phyloP scores from a whole-genome alignment of 92 coral and sea anemone species.

The Paragorgia papillata region DNA sequence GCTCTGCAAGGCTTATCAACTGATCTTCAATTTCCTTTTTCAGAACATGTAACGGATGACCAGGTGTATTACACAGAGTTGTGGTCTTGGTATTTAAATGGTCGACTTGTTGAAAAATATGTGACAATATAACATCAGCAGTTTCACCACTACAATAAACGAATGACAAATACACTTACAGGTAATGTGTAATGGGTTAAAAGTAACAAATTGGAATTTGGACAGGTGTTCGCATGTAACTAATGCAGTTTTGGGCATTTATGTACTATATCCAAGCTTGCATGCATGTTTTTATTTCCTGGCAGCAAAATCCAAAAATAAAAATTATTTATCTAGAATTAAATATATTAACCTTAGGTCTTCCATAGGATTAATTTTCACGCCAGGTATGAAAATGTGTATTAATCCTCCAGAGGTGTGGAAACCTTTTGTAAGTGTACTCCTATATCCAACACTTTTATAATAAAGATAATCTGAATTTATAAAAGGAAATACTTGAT shows the following conservation, averaged over 20 bases:
- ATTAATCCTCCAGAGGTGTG: constrained; percentile 80
- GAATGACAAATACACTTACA: too few relatives aligned
- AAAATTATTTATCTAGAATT: too few relatives aligned
- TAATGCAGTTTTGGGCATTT: too few relatives aligned
- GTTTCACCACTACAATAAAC: constrained; percentile 8
- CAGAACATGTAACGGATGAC: constrained; percentile 6
- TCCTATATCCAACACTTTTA: constrained; percentile 90
- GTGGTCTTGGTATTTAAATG: background rate
- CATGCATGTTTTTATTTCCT: too few relatives aligned
- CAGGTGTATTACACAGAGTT: background rate
- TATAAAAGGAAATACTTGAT: constrained; percentile 71
- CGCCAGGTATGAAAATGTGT: constrained; percentile 79
- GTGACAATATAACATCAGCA: constrained; percentile 8
- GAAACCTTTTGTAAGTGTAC: constrained; percentile 74
- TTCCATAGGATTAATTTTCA: constrained; percentile 59
- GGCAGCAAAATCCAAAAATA: too few relatives aligned
- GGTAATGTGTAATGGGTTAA: too few relatives aligned
- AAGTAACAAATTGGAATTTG: too few relatives aligned
- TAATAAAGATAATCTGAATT: constrained; percentile 72
- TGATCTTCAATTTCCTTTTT: constrained; percentile 1
- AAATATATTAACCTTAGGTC: constrained; percentile 58
- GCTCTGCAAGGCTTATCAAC: background rate
- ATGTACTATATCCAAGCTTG: too few relatives aligned
- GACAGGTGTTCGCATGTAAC: too few relatives aligned
- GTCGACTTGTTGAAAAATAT: background rate